Evolutionary conservation across 1,140 invertebrate species (phyloP).

Genomic region (Araneus ventricosus): DNA sequence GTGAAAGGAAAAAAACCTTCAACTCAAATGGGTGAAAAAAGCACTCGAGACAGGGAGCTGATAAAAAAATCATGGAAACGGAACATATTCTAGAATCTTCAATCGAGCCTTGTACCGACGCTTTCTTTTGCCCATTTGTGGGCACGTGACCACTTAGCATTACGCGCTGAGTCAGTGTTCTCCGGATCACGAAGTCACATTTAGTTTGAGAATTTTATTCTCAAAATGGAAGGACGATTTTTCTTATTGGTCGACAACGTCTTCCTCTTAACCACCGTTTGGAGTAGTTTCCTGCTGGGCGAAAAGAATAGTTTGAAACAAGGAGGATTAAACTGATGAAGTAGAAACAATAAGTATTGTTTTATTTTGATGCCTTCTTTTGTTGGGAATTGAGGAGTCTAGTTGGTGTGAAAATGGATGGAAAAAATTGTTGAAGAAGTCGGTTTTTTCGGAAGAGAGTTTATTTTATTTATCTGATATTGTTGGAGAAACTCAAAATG

Average conservation of each 20-base stretch:
- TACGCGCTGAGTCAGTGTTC: background rate
- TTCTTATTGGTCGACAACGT: background rate
- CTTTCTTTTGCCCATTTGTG: background rate
- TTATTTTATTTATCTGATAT: too few relatives aligned
- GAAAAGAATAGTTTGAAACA: background rate
- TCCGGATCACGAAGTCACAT: background rate
- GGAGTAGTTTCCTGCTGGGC: background rate
- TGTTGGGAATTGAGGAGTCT: background rate
- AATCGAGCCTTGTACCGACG: background rate
- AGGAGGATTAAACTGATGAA: background rate
- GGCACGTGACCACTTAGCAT: slow-evolving; percentile 9
- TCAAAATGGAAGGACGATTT: background rate
- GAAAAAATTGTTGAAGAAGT: too few relatives aligned
- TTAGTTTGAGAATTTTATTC: slow-evolving; percentile 23
- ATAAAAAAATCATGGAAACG: background rate
- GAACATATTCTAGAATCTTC: background rate
- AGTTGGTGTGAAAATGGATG: too few relatives aligned
- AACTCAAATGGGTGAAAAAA: background rate
- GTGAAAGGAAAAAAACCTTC: background rate
- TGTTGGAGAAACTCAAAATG: too few relatives aligned
- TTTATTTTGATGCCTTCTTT: background rate
- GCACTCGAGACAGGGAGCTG: background rate
- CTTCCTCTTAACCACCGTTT: background rate
- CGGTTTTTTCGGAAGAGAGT: too few relatives aligned
- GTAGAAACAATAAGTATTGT: background rate